Percentiles rank a stretch among this genome's conserved stretches.
Conservation (phyloP, 2,113 vertebrate genomes). For the Phyllostomus discolor region DNA sequence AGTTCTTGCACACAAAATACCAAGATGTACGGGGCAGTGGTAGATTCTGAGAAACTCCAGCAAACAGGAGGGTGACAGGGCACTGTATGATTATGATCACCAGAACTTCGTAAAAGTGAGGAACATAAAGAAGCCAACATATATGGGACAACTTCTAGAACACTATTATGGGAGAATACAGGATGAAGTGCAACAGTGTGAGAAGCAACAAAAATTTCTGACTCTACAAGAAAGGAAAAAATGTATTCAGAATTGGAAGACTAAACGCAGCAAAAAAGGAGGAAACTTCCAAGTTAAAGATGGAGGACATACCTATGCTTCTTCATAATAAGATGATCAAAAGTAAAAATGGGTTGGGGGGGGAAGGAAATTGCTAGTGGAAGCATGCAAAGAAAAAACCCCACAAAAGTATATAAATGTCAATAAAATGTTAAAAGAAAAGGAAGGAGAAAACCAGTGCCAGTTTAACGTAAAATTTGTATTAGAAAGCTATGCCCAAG, state of each 20-base stretch:
- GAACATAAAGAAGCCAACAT: conserved; percentile 81
- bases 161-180: conserved; percentile 80
- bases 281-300: conserved; percentile 73
- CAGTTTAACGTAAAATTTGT: conserved; percentile 79
- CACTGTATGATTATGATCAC: conserved; percentile 88
- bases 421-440: conserved; percentile 75
- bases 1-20: conserved; percentile 60
- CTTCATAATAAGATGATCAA: conserved; percentile 56
- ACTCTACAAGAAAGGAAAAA: conserved; percentile 84
- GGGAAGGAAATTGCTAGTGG: conserved; percentile 47
- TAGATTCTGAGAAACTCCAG: conserved; percentile 83
- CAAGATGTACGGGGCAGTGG: conserved; percentile 76
- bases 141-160: conserved; percentile 80
- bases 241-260: conserved; percentile 80
- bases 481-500: conserved; percentile 75
- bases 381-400: conserved; percentile 79
- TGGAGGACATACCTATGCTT: conserved; percentile 60
- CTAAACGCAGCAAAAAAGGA: conserved; percentile 77
- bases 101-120: conserved; percentile 84
- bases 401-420: conserved; percentile 74
- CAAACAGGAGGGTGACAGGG: conserved; percentile 81
- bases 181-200: conserved; percentile 83
- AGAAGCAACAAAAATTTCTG: conserved; percentile 84
- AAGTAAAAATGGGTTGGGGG: conserved; percentile 78
- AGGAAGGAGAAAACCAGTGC: conserved; percentile 59